Evolutionary conservation across 2,113 vertebrate genomes (phyloP), one percentile per base, ranked within the genome.

Genomic region (Sinocyclocheilus maitianheensis): DNA sequence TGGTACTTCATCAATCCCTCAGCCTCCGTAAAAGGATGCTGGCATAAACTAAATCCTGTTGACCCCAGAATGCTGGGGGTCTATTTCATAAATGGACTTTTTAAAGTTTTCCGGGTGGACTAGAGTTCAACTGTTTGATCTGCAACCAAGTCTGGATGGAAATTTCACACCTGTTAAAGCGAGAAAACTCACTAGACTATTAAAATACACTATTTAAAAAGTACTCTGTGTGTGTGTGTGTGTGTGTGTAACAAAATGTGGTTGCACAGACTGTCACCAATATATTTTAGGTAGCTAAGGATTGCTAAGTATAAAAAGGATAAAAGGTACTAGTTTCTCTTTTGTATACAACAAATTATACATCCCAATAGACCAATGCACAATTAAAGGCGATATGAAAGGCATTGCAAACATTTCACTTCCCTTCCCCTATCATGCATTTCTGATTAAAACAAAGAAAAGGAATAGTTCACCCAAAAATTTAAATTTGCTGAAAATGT

Each of bases 51-150:
- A 81, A 81, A 81, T 81, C 62, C 62, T 34, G 43, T 65, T 82
- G 80, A 82, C 62, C 26, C 11, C 80, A 82, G 63, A 71, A 46
- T 22, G 63, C 43, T 69, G 26, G 2, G 9, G 46, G 63, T 82
- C 26, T 82, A 67, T 81, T 67, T 48, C 43, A 48, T 24, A 43
- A 77, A 77, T 9, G 10, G 40, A 81, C 13, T 81, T 63, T 81
- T 81, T 30, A 55, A 81, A 40, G 34, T 79, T 77, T 13, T 60
- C 20, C 11, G 10, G 77, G 77, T 80, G 62, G 62, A 48, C 43
- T 22, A 22, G 18, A 71, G 43, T 82, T 82, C 63, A 69, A 30
- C 40, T 53, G 80, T 82, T 82, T 82, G 63, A 82, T 82, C 63
- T 82, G 4, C 24, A 34, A 22, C 80, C 43, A 71, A 82, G 2